Conservation (phyloP, 2,888 invertebrate genomes). For the Ectemnius continuus region DNA sequence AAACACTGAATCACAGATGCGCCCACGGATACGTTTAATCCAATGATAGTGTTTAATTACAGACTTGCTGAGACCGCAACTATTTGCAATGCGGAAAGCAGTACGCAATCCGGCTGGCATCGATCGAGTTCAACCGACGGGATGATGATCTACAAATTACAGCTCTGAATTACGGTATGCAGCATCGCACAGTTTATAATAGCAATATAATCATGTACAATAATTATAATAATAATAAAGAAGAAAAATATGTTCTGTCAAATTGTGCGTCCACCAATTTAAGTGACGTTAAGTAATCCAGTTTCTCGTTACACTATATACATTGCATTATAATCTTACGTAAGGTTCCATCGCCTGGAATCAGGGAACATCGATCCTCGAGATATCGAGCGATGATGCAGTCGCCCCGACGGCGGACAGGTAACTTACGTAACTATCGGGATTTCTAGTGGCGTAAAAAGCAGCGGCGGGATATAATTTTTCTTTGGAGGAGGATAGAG, state of each 20-base stretch:
- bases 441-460: constrained; percentile 5
- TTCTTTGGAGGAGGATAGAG: no score
- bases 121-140: neutral
- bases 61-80: constrained; percentile 47
- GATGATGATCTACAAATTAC: constrained; percentile 22
- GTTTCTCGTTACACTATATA: constrained; percentile 2
- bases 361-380: constrained; percentile 2
- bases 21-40: constrained; percentile 56
- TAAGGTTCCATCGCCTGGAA: neutral
- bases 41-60: constrained; percentile 64
- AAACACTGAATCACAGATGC: constrained; percentile 56
- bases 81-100: constrained; percentile 46
- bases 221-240: no score
- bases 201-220: no score
- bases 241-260: no score
- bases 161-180: constrained; percentile 18
- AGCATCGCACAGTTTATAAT: no score
- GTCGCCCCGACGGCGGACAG: neutral
- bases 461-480: neutral
- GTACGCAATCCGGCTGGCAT: neutral
- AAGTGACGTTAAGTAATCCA: constrained; percentile 2
- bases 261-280: constrained; percentile 24
- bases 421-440: constrained; percentile 1
- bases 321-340: constrained; percentile 3
- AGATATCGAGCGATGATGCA: constrained; percentile 1